Conservation (phyloP, 2,888 invertebrate species). For the Spodoptera picta region DNA sequence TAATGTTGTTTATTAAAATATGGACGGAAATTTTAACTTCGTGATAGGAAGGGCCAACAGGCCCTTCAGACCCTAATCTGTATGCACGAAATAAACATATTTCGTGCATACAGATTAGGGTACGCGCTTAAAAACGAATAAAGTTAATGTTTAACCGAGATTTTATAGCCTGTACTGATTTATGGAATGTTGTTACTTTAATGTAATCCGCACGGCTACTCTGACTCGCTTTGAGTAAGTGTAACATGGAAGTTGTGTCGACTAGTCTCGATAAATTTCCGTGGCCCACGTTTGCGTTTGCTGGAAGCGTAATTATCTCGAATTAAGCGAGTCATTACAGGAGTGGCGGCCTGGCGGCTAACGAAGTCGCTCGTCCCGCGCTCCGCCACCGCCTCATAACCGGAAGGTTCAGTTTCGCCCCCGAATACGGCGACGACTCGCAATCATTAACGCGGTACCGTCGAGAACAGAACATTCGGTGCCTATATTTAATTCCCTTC, state of each 20-base stretch:
- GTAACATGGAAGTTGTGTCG: slow-evolving; percentile 64
- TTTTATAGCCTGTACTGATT: slow-evolving; percentile 74
- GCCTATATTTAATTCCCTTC: slow-evolving; percentile 71
- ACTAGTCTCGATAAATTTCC: slow-evolving; percentile 77
- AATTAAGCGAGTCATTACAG: slow-evolving; percentile 85
- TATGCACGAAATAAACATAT: too few species aligned
- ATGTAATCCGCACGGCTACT: slow-evolving; percentile 69
- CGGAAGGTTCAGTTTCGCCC: slow-evolving; percentile 83
- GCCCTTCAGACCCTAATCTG: too few species aligned
- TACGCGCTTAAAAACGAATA: slow-evolving; percentile 77
- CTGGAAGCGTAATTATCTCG: slow-evolving; percentile 82
- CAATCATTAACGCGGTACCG: slow-evolving; percentile 75
- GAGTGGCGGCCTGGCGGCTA: slow-evolving; percentile 74
- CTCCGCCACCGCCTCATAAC: slow-evolving; percentile 71
- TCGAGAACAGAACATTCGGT: slow-evolving; percentile 73
- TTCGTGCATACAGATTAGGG: slow-evolving; percentile 81
- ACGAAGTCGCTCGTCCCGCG: slow-evolving; percentile 76
- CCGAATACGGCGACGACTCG: slow-evolving; percentile 68
- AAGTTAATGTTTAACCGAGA: slow-evolving; percentile 73
- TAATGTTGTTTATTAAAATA: slow-evolving; percentile 81
- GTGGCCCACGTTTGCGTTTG: slow-evolving; percentile 76
- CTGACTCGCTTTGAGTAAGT: slow-evolving; percentile 65
- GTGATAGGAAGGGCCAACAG: slow-evolving; percentile 84
- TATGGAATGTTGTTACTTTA: slow-evolving; percentile 69
- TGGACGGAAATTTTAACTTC: slow-evolving; percentile 83